These are phyloP conservation scores for Stegodyphus mimosarum DNA, from an alignment of 1,140 invertebrate genomes.

Conservation along the genomic window DNA sequence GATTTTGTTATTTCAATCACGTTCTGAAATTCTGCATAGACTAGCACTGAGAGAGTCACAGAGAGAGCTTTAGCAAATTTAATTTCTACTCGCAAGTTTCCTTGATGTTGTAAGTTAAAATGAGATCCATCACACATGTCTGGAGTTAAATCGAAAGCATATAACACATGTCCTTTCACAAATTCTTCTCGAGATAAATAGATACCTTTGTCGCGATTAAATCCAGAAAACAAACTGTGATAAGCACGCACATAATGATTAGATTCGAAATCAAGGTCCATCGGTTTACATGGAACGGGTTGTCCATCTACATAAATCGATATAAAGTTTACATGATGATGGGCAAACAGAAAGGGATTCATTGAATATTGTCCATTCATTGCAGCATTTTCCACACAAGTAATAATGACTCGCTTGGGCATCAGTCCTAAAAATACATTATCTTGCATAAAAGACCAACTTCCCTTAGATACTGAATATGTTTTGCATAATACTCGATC, in stretches of 20 bases:
- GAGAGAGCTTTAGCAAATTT: neutral
- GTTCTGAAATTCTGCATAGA: slow-evolving; percentile 5
- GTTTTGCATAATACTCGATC: slow-evolving; percentile 2
- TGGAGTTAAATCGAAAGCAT: slow-evolving; percentile 9
- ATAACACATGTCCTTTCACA: neutral
- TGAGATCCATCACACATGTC: slow-evolving; percentile 1
- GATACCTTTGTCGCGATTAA: neutral
- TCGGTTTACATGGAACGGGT: neutral
- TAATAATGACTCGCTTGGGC: slow-evolving; percentile 6
- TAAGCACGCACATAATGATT: slow-evolving; percentile 21
- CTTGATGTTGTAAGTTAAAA: slow-evolving; percentile 9
- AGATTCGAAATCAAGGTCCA: neutral
- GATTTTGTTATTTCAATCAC: slow-evolving; percentile 6
- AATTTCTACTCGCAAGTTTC: neutral
- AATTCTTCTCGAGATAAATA: slow-evolving; percentile 3
- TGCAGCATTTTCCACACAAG: neutral
- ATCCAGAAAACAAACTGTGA: neutral
- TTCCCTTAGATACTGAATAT: slow-evolving; percentile 6
- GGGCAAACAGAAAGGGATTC: slow-evolving; percentile 8
- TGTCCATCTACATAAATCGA: slow-evolving; percentile 13
- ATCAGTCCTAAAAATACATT: slow-evolving; percentile 25
- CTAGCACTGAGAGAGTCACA: neutral
- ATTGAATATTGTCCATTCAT: slow-evolving; percentile 1
- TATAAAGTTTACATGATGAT: slow-evolving; percentile 16
- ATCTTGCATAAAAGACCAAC: slow-evolving; percentile 7